Evolutionary conservation across 2,888 invertebrate species (phyloP), one percentile per base, ranked within the genome.

Genomic region (Plutella xylostella): DNA sequence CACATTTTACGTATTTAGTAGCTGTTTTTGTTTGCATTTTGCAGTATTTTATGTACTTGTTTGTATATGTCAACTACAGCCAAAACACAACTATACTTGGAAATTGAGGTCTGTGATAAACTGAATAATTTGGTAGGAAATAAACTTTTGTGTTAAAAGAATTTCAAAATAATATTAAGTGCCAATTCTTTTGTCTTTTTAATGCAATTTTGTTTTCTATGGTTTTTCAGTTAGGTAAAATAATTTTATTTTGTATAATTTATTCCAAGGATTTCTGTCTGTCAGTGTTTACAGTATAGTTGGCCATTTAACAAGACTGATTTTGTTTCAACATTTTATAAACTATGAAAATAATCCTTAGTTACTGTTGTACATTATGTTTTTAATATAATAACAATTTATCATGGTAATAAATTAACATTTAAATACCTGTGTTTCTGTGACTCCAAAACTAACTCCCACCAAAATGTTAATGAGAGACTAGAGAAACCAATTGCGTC

Each of bases 361-460:
- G 78, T 77, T 76, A 75, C 72, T 77, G 76, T 76, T 79, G 72
- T 78, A 74, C 72, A 76, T 76, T 76, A 40, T 45, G 72, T 75
- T 80, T 78, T 74, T 70, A 74, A 68, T 68, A 66, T 68, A 73
- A 80, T 77, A 74, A 75, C 73, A 68, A 72, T 72, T 72, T 79
- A 82, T 77, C 72, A 74, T 80, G 75, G 25, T 74, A 82, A 78
- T 82, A 80, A 80, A 83, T 78, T 82, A 82, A 83, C 79, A 77
- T 42, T 18, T 31, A 42, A 41, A 41, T 18, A 30, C 9, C n/a
- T 3, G 19, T 6, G 18, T 30, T 21, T 22, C 21, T 31, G 17
- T 19, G 18, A 11, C 35, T 19, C 4, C 34, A 14, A n/a, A 15
- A 33, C 7, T 14, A 34, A 12, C 28, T n/a, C n/a, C n/a, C n/a